Percentiles rank a stretch among this genome's conserved stretches.
Evolutionary conservation across 2,888 invertebrate species (phyloP).

Genomic region (Cryptus viduatorius): DNA sequence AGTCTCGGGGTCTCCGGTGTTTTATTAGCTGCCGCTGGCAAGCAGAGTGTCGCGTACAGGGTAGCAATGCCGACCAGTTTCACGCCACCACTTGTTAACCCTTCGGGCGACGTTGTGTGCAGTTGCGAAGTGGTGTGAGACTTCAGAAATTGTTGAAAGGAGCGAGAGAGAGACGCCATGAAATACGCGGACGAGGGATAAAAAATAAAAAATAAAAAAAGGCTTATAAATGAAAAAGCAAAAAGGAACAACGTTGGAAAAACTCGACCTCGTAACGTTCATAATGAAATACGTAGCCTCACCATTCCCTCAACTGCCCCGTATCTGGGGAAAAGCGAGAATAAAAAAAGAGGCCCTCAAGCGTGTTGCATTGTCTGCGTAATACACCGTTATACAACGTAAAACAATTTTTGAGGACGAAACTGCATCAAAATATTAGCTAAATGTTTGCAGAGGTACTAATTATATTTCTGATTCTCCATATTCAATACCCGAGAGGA

Average conservation of each 20-base stretch:
- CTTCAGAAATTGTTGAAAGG: slow-evolving; percentile 42
- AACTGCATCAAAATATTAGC: background rate
- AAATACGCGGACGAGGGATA: slow-evolving; percentile 34
- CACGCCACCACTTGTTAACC: slow-evolving; percentile 63
- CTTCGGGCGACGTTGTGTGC: slow-evolving; percentile 48
- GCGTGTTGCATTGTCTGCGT: slow-evolving; percentile 30
- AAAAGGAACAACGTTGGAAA: slow-evolving; percentile 48
- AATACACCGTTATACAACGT: slow-evolving; percentile 13
- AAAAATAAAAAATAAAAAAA: slow-evolving; percentile 52
- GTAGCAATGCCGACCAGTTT: slow-evolving; percentile 49
- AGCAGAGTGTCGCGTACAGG: slow-evolving; percentile 16
- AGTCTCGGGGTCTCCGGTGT: slow-evolving; percentile 34
- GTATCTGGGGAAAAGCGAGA: slow-evolving; percentile 44
- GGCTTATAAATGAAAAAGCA: background rate
- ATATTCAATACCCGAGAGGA: too few species aligned
- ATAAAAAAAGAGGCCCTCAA: slow-evolving; percentile 27
- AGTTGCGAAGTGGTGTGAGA: slow-evolving; percentile 60
- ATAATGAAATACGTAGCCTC: slow-evolving; percentile 50
- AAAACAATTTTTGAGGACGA: background rate
- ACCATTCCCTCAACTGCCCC: slow-evolving; percentile 39
- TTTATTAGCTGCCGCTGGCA: slow-evolving; percentile 49
- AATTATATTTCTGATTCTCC: background rate
- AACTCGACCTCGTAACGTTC: slow-evolving; percentile 46
- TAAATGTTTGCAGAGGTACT: background rate
- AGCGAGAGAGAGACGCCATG: slow-evolving; percentile 13